phyloP scores from a whole-genome alignment of 2,113 vertebrate species.

The Zingel zingel region DNA sequence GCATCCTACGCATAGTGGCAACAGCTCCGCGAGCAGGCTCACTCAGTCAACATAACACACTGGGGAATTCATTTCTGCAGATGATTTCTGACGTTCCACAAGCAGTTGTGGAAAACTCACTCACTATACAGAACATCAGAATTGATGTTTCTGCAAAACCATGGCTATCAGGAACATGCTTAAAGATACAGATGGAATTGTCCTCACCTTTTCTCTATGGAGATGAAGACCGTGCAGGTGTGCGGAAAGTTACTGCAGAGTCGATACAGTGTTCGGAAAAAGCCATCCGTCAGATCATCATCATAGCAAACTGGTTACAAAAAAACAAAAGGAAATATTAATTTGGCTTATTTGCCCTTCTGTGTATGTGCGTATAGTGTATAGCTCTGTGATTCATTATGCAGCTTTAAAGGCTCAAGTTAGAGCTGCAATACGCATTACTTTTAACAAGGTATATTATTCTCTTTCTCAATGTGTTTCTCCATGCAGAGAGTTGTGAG shows the following conservation, averaged over 20 bases:
- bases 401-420: not conserved
- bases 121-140: not conserved
- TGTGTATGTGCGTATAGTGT: not conserved
- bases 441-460: not conserved
- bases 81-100: not conserved
- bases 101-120: not conserved
- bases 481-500: no score
- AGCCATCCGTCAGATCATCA: slow-evolving; percentile 90
- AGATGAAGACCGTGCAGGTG: slow-evolving; percentile 86
- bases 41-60: no score
- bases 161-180: not conserved
- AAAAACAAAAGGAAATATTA: not conserved
- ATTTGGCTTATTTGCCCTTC: not conserved
- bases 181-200: not conserved
- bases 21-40: no score
- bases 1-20: no score
- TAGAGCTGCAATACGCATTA: not conserved
- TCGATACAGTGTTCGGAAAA: slow-evolving; percentile 88
- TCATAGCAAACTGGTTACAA: slow-evolving; percentile 91
- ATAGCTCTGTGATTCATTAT: not conserved
- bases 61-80: no score
- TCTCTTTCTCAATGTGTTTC: not conserved
- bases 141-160: not conserved
- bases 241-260: slow-evolving; percentile 84
- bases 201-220: slow-evolving; percentile 91